Percentiles rank a stretch among this genome's conserved stretches.
phyloP scores from a whole-genome alignment of 2,113 vertebrate species.

The Prinia subflava region DNA sequence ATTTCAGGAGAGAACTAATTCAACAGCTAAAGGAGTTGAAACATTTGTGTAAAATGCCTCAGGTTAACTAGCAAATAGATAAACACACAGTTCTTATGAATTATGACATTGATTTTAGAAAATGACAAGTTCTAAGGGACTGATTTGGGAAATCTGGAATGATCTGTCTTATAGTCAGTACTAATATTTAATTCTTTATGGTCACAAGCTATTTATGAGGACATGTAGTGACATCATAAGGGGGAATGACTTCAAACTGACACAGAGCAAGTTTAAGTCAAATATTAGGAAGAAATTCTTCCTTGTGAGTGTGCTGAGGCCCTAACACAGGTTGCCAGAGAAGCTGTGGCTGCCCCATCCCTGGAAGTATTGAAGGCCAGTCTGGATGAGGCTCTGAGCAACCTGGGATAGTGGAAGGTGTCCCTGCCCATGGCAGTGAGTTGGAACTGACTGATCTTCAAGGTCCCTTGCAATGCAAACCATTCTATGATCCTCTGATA shows the following conservation, averaged over 20 bases:
- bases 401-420: fast-evolving
- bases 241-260: not conserved
- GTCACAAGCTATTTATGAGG: not conserved
- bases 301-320: not conserved
- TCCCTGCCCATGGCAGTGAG: not conserved
- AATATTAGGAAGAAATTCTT: not conserved
- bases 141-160: not conserved
- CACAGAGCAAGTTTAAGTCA: not conserved
- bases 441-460: not conserved
- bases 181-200: not conserved
- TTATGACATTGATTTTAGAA: not conserved
- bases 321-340: not conserved
- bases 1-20: conserved; percentile 54
- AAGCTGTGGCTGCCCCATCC: not conserved
- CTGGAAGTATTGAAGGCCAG: not conserved
- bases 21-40: conserved; percentile 52
- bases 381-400: not conserved
- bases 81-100: not conserved
- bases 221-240: not conserved
- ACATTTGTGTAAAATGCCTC: conserved; percentile 16
- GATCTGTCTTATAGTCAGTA: not conserved
- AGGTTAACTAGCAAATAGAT: conserved; percentile 15
- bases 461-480: not conserved
- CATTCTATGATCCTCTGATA: not conserved
- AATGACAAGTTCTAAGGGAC: not conserved